Evolutionary conservation across 2,113 vertebrate species (phyloP).

Genomic region (Anguilla rostrata): DNA sequence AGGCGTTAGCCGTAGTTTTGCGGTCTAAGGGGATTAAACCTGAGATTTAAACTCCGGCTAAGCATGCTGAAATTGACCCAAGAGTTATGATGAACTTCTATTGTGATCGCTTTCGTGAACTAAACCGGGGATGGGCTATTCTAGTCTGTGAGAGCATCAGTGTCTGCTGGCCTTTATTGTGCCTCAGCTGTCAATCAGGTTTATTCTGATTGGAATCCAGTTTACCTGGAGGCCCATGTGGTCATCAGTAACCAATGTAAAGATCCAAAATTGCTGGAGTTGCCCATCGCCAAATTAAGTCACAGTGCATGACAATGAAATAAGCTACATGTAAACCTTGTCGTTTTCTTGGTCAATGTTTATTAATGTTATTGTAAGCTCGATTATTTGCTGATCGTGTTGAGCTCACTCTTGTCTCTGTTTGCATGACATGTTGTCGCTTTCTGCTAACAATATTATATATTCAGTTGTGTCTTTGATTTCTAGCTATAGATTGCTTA

Average conservation of each 20-base stretch:
- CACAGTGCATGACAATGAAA: neutral
- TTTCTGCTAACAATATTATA: conserved; percentile 9
- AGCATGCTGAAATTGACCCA: too few relatives aligned
- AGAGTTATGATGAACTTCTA: neutral
- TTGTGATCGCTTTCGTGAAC: neutral
- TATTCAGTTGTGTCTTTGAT: neutral
- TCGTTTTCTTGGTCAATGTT: neutral
- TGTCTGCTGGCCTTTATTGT: neutral
- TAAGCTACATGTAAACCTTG: too few relatives aligned
- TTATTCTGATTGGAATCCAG: too few relatives aligned
- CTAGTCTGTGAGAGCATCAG: neutral
- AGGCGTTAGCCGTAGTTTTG: too few relatives aligned
- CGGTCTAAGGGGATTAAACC: too few relatives aligned
- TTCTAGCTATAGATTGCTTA: neutral
- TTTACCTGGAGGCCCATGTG: neutral
- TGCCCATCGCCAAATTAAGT: neutral
- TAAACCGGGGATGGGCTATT: neutral
- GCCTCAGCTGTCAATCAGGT: neutral
- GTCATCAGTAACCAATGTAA: neutral
- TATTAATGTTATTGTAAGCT: neutral
- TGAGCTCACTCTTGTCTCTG: neutral
- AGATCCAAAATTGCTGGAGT: neutral
- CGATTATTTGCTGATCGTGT: neutral
- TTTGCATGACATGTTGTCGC: neutral
- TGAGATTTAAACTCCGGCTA: too few relatives aligned